Evolutionary conservation across 2,113 vertebrate species (phyloP).

Genomic region (Dipodomys stephensi): DNA sequence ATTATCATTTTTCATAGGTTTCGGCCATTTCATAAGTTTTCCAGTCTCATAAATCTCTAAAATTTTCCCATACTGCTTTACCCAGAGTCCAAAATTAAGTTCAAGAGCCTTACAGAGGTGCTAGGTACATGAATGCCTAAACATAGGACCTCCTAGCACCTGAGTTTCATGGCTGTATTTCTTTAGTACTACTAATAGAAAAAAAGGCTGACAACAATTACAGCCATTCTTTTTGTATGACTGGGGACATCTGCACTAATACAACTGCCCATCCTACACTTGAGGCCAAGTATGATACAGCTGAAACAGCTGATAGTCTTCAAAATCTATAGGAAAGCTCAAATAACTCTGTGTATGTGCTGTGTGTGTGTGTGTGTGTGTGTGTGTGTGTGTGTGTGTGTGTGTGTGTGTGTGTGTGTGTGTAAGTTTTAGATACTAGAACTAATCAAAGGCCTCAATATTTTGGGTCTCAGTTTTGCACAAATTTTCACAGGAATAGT

Average conservation of each 20-base stretch:
- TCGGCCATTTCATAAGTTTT: slow-evolving; percentile 28
- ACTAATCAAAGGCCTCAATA: neutral
- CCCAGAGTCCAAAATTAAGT: slow-evolving; percentile 53
- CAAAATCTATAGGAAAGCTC: slow-evolving; percentile 35
- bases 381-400: no score
- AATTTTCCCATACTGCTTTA: slow-evolving; percentile 15
- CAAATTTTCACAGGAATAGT: slow-evolving; percentile 32
- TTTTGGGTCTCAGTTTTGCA: slow-evolving; percentile 3
- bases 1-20: no score
- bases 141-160: neutral
- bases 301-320: neutral
- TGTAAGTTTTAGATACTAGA: neutral
- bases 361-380: no score
- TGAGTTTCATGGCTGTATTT: neutral
- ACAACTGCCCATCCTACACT: neutral
- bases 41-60: slow-evolving; percentile 44
- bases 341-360: neutral
- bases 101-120: neutral
- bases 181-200: neutral
- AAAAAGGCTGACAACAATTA: neutral
- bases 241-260: neutral
- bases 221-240: neutral
- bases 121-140: slow-evolving; percentile 22
- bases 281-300: neutral
- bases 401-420: neutral